Base-by-base conservation (phyloP, 2,797 vertebrate genomes). In the Lagodon rhomboides region DNA sequence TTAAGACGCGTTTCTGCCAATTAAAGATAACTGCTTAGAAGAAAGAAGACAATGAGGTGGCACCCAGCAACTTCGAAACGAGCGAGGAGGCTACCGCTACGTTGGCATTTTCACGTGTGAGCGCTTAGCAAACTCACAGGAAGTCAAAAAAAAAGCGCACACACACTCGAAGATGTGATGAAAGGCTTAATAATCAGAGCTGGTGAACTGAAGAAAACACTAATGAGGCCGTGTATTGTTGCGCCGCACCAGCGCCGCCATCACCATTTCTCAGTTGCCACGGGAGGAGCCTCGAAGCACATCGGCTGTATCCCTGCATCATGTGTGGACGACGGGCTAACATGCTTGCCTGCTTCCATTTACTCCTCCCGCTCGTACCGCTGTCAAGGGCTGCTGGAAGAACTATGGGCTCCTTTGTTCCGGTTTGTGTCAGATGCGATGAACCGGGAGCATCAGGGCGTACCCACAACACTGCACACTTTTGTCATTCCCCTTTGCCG, bases 111-210 rank as follows among this genome's bases (percentile, higher is more conserved):
- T 77, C 61, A 75, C 46, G 58, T 30, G 2, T 54, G 6, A 46
- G 25, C 43, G 55, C 71, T 55, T 17, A 58, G 25, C 41, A 38
- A 27, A 58, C 69, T 8, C 59, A 54, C 13, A 25, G 5, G 17
- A 34, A 54, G 61, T 16, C 68, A 44, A 71, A n/a, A 82, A 71
- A 44, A 71, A n/a, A 82, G n/a, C 9, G 30, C 38, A 38, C 34
- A 38, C 38, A 62, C 50, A 41, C 65, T 44, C 3, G 23, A 18
- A 63, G 23, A 27, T 75, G 78, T 47, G 63, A 85, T 68, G 51
- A 85, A 64, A 83, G 51, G 59, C 79, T 68, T 88, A 58, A 84
- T 82, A 75, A 81, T 80, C 70, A 79, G 51, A 89, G 62, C 63
- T 65, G 73, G 62, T 83, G 82, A 84, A 66, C 63, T 77, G 79